Conservation (phyloP, 2,888 invertebrate species). For the Caradrina kadenii region DNA sequence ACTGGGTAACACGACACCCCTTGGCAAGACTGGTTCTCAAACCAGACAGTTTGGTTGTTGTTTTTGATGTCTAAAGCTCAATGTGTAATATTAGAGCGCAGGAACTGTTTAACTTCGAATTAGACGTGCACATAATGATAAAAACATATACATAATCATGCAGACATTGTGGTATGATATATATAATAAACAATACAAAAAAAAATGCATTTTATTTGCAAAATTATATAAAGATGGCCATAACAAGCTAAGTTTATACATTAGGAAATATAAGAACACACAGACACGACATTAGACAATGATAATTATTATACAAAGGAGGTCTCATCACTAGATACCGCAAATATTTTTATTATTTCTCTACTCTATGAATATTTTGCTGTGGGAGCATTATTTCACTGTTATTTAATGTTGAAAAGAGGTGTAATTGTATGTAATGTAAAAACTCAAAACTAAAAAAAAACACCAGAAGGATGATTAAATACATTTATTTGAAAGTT, state of each 20-base stretch:
- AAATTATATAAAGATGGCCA: slow-evolving; percentile 62
- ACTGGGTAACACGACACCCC: too few species aligned
- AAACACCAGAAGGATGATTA: background rate
- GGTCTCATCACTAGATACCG: slow-evolving; percentile 52
- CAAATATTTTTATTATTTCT: background rate
- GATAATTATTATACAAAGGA: slow-evolving; percentile 43
- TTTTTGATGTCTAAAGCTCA: background rate
- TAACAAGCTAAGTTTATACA: slow-evolving; percentile 32
- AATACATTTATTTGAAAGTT: slow-evolving; percentile 2
- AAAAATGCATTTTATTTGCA: slow-evolving; percentile 31
- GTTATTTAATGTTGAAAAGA: too few species aligned
- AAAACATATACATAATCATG: slow-evolving; percentile 44
- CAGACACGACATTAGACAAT: slow-evolving; percentile 29
- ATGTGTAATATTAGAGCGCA: background rate
- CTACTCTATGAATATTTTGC: background rate
- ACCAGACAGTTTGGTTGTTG: too few species aligned
- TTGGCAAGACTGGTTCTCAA: too few species aligned
- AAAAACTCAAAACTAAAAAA: background rate
- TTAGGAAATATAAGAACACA: slow-evolving; percentile 32
- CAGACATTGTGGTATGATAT: slow-evolving; percentile 22
- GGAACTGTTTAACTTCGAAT: slow-evolving; percentile 1
- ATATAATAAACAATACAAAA: slow-evolving; percentile 38
- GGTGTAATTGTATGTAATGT: too few species aligned
- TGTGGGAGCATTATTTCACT: too few species aligned
- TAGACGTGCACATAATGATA: slow-evolving; percentile 19